These are phyloP conservation scores for Acleris literana DNA, from an alignment of 2,888 invertebrate species.

Conservation along the genomic window DNA sequence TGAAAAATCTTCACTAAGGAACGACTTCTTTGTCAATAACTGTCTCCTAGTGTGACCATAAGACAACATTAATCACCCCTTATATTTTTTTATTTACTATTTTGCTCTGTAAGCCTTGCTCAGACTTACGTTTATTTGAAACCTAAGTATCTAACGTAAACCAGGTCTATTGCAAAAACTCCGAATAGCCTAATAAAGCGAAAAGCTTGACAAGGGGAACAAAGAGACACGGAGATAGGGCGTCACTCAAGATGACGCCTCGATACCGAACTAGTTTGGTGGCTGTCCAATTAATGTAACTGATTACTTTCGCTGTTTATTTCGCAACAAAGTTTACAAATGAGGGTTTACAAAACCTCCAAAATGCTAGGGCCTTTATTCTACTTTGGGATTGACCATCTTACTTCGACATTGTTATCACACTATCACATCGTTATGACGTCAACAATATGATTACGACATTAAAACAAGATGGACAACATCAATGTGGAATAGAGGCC, in stretches of 20 bases:
- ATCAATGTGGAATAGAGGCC: too few species aligned
- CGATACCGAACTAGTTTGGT: slow-evolving; percentile 31
- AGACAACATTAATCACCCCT: too few species aligned
- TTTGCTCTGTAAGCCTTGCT: neutral
- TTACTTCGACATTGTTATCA: too few species aligned
- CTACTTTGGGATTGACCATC: neutral
- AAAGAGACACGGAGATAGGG: slow-evolving; percentile 25
- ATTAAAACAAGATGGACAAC: too few species aligned
- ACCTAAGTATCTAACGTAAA: neutral
- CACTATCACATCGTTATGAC: too few species aligned
- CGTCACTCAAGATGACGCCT: slow-evolving; percentile 36
- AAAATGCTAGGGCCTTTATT: neutral
- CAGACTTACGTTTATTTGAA: neutral
- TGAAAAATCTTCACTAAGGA: too few species aligned
- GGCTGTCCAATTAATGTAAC: slow-evolving; percentile 18
- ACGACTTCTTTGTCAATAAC: too few species aligned
- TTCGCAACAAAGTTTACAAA: neutral
- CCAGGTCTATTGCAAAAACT: slow-evolving; percentile 30
- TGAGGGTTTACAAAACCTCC: neutral
- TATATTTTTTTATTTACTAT: too few species aligned
- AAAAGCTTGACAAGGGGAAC: slow-evolving; percentile 23
- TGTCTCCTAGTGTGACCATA: too few species aligned
- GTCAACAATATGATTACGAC: too few species aligned
- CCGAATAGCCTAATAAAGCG: slow-evolving; percentile 25
- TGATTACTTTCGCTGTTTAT: slow-evolving; percentile 22